Evolutionary conservation across 2,797 vertebrate species (phyloP), one percentile per base, ranked within the genome.

Genomic region (Anas bahamensis): DNA sequence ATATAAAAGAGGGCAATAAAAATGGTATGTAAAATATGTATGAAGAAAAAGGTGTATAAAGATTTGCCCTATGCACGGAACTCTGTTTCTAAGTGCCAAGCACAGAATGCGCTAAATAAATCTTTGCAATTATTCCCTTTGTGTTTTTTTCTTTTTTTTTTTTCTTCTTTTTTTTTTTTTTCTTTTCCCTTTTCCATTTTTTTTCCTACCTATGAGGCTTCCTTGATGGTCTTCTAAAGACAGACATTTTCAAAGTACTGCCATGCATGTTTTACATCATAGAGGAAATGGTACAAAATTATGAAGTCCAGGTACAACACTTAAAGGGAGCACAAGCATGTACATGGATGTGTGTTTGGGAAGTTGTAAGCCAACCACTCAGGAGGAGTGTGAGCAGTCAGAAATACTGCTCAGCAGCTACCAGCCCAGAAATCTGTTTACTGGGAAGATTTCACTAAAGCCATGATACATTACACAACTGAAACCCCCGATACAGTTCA

Each of bases 41-140:
- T 98, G 98, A 98, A 98, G 98, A 97, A 97, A 96, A 98, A 98
- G 96, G 97, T 99, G 97, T 98, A 98, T 97, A 97, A 98, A 98
- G 98, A 97, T 98, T 98, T 98, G 97, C 97, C 98, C 98, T 97
- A 97, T 83, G 97, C 97, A 97, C 96, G 97, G 97, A 98, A 98
- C 98, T 99, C 98, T 99, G 99, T 98, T 98, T 99, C 98, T 98
- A 98, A 97, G 99, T 99, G 98, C 99, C 98, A 99, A 99, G 99
- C 98, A 99, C 99, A 97, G 97, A 98, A 98, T 93, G 93, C 98
- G 97, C 98, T 98, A 98, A 99, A 99, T 99, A 99, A 99, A 99
- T 97, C 96, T 98, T 98, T 98, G 97, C 98, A 98, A 98, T 98
- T 98, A 97, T 98, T 97, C 96, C 94, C 46, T 64, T 79, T 37